A percentile compares a stretch with the other conserved stretches of the same genome.
Conservation (phyloP, 2,888 invertebrate genomes). For the Campoletis raptor region DNA sequence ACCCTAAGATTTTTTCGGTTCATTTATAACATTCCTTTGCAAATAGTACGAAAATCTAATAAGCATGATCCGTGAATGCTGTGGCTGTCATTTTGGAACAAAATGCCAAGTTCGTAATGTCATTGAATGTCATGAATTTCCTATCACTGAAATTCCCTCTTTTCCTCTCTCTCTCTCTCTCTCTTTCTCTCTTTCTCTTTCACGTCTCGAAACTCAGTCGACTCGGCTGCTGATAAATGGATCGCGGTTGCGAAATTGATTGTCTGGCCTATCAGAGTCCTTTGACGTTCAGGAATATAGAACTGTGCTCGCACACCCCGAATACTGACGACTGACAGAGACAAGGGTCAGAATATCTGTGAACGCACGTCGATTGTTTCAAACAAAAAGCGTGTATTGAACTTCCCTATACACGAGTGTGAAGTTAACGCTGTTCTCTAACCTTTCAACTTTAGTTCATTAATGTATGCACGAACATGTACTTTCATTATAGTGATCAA, state of each 20-base stretch:
- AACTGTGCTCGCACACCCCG: conserved; percentile 4
- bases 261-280: conserved; percentile 54
- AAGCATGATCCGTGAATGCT: conserved; percentile 15
- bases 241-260: conserved; percentile 62
- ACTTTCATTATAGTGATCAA: background rate
- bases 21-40: background rate
- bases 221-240: conserved; percentile 44
- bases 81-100: conserved; percentile 11
- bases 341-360: conserved; percentile 5
- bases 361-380: background rate
- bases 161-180: conserved; percentile 2
- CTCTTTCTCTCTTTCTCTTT: conserved; percentile 2
- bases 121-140: conserved; percentile 42
- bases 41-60: conserved; percentile 16
- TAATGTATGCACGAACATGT: conserved; percentile 2
- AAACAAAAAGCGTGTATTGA: conserved; percentile 17
- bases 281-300: conserved; percentile 60
- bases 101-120: conserved; percentile 35
- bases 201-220: conserved; percentile 23
- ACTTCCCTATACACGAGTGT: background rate
- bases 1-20: background rate
- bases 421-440: background rate
- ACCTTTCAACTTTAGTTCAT: conserved; percentile 9
- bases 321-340: conserved; percentile 22
- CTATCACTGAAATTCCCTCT: conserved; percentile 11